These are phyloP conservation scores for Carterocephalus palaemon DNA, from an alignment of 2,888 invertebrate species.

Conservation along the genomic window DNA sequence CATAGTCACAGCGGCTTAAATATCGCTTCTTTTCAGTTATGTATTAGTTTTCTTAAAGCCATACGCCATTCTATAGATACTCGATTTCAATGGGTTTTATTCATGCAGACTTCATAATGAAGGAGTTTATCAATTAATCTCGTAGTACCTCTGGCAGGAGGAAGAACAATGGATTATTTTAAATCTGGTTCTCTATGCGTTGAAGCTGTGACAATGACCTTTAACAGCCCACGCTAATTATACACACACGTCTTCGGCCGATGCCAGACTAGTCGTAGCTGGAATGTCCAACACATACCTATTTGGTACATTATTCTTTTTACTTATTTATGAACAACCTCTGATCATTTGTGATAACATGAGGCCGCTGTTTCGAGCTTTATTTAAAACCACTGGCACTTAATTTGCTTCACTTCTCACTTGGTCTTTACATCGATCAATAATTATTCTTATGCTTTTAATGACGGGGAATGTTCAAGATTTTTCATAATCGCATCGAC, in stretches of 20 bases:
- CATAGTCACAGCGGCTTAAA: slow-evolving; percentile 11
- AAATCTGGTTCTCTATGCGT: slow-evolving; percentile 50
- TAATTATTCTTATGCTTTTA: too few species aligned
- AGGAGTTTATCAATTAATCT: slow-evolving; percentile 22
- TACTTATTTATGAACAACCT: slow-evolving; percentile 32
- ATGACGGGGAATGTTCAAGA: too few species aligned
- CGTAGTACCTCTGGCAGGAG: slow-evolving; percentile 26
- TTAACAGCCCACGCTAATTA: slow-evolving; percentile 76
- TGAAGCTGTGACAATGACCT: slow-evolving; percentile 75
- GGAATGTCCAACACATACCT: slow-evolving; percentile 49
- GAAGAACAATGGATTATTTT: slow-evolving; percentile 54
- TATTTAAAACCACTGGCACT: slow-evolving; percentile 10
- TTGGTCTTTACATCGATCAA: too few species aligned
- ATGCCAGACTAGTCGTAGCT: slow-evolving; percentile 55
- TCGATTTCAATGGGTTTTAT: slow-evolving; percentile 18
- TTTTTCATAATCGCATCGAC: not conserved
- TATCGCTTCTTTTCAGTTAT: slow-evolving; percentile 9
- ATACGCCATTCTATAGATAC: slow-evolving; percentile 6
- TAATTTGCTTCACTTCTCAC: too few species aligned
- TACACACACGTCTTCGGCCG: slow-evolving; percentile 57
- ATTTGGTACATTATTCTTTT: too few species aligned
- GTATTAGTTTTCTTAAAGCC: slow-evolving; percentile 5
- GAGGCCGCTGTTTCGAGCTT: too few species aligned
- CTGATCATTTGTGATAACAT: too few species aligned
- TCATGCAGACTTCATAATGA: slow-evolving; percentile 19